Conservation (phyloP, 1,140 invertebrate genomes). For the Leptestheria dahalacensis region DNA sequence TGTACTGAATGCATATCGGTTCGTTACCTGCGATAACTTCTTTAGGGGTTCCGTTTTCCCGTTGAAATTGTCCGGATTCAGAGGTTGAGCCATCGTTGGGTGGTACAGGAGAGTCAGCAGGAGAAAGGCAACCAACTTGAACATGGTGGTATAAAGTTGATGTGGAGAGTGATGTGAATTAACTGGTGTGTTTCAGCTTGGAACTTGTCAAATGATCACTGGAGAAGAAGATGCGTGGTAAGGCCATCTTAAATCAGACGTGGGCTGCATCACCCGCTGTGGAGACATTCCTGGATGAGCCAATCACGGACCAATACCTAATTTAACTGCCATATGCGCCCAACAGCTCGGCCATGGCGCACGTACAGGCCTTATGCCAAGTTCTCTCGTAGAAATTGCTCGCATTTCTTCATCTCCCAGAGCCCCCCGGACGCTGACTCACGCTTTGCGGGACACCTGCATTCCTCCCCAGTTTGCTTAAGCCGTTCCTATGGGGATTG, state of each 20-base stretch:
- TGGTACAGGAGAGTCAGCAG: background rate
- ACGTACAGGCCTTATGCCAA: background rate
- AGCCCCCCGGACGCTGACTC: background rate
- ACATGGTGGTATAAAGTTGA: background rate
- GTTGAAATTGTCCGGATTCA: background rate
- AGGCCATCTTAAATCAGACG: conserved; percentile 9
- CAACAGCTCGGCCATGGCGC: background rate
- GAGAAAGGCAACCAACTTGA: background rate
- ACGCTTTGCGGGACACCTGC: background rate
- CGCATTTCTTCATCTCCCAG: background rate
- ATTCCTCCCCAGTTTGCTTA: no score
- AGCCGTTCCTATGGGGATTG: no score
- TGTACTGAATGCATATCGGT: no score
- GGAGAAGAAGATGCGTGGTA: background rate
- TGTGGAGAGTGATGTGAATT: background rate
- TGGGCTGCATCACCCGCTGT: background rate
- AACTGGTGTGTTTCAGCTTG: background rate
- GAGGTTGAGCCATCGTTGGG: background rate
- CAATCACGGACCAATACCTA: conserved; percentile 7
- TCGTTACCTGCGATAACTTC: background rate
- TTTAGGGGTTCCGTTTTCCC: background rate
- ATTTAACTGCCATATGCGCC: background rate
- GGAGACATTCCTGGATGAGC: conserved; percentile 5
- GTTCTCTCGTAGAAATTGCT: background rate
- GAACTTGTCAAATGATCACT: background rate